These are phyloP conservation scores for Arrhopalites spinosus DNA, from an alignment of 2,888 invertebrate genomes.

Conservation along the genomic window DNA sequence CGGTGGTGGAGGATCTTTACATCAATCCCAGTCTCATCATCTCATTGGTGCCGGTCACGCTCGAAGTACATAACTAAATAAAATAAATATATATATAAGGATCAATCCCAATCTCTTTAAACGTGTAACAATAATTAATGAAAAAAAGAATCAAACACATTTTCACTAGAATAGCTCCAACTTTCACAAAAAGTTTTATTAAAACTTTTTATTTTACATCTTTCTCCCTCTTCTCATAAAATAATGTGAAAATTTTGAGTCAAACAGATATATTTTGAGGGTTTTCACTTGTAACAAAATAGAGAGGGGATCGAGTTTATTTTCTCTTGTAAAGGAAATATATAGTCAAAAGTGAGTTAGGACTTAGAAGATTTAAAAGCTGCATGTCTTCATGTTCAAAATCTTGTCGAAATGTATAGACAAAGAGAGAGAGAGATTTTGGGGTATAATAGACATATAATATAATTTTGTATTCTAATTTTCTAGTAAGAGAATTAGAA, in stretches of 20 bases:
- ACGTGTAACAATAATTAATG: not conserved
- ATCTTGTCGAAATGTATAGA: too few species aligned
- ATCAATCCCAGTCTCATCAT: constrained; percentile 40
- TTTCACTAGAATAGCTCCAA: not conserved
- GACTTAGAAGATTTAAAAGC: not conserved
- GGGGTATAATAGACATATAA: too few species aligned
- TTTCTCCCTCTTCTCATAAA: too few species aligned
- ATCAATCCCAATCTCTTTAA: not conserved
- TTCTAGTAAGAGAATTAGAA: too few species aligned
- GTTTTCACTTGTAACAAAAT: too few species aligned
- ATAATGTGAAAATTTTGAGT: too few species aligned
- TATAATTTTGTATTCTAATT: too few species aligned
- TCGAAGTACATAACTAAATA: constrained; percentile 21
- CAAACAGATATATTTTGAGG: not conserved
- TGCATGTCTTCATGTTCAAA: too few species aligned
- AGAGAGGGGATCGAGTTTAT: not conserved
- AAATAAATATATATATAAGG: not conserved
- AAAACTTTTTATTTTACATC: too few species aligned
- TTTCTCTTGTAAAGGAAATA: not conserved
- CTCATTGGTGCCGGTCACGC: constrained; percentile 27
- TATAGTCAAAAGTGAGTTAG: not conserved
- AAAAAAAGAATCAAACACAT: not conserved
- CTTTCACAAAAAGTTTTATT: too few species aligned
- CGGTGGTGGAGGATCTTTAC: not conserved
- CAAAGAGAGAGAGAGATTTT: not conserved